Evolutionary conservation across 1,140 invertebrate species (phyloP).

Genomic region (Lasioglossum baleicum): DNA sequence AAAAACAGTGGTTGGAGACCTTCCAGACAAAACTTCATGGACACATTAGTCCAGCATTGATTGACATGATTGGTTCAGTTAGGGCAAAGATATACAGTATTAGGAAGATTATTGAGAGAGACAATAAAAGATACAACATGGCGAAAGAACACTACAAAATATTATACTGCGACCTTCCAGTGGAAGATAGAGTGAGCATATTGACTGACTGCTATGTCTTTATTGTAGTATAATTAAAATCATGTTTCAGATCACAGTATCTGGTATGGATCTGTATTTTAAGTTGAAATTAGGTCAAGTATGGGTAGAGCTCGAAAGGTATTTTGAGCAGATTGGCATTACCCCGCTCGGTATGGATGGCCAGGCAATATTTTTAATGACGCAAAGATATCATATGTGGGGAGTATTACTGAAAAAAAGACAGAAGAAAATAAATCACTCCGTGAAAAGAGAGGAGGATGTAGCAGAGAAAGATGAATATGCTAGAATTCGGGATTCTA

Average conservation of each 20-base stretch:
- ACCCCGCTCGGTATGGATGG: conserved; percentile 63
- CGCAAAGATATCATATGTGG: conserved; percentile 55
- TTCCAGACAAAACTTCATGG: conserved; percentile 44
- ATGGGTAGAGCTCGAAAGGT: conserved; percentile 64
- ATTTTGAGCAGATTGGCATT: conserved; percentile 60
- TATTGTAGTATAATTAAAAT: not conserved
- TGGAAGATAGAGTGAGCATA: conserved; percentile 62
- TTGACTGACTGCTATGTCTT: not conserved
- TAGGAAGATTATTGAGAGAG: conserved; percentile 57
- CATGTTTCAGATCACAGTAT: conserved; percentile 62
- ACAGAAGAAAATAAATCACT: conserved; percentile 55
- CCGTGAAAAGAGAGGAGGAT: conserved; percentile 28
- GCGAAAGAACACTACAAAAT: conserved; percentile 63
- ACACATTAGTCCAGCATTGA: conserved; percentile 56
- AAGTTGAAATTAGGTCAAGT: conserved; percentile 64
- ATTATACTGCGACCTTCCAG: conserved; percentile 51
- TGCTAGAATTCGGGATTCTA: conserved; percentile 59
- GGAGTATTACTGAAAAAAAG: conserved; percentile 47
- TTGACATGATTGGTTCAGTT: conserved; percentile 62
- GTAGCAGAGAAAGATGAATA: conserved; percentile 54
- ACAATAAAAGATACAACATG: conserved; percentile 49
- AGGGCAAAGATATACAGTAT: conserved; percentile 70
- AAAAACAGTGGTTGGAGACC: conserved; percentile 56
- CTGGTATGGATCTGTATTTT: conserved; percentile 62
- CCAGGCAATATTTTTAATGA: conserved; percentile 64